phyloP scores from a whole-genome alignment of 1,140 invertebrate genomes.

The Sarcophaga bullata region DNA sequence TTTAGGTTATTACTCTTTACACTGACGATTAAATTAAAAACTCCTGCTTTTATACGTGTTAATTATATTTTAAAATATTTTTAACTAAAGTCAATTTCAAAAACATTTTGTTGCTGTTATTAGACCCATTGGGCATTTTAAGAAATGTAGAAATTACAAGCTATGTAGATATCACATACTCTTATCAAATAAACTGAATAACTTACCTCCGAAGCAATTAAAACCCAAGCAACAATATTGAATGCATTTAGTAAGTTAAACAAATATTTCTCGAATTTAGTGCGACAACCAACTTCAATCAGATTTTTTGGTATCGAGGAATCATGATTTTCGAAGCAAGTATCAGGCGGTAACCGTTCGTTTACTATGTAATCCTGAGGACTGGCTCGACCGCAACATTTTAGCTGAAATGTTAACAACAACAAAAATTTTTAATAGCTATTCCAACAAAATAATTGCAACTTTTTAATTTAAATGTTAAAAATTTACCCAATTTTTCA shows the following conservation, averaged over 20 bases:
- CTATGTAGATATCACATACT: background rate
- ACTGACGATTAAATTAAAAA: too few species aligned
- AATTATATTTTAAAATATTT: background rate
- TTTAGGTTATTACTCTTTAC: too few species aligned
- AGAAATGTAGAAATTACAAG: background rate
- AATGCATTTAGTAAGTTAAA: constrained; percentile 50
- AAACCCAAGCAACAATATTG: constrained; percentile 54
- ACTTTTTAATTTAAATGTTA: background rate
- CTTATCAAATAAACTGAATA: background rate
- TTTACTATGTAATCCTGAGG: constrained; percentile 60
- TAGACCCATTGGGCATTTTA: background rate
- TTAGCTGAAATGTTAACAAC: constrained; percentile 58
- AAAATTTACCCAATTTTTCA: constrained; percentile 56
- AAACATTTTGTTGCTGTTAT: background rate
- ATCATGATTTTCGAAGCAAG: constrained; percentile 57
- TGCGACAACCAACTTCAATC: constrained; percentile 56
- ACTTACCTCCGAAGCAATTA: constrained; percentile 55
- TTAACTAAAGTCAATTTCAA: background rate
- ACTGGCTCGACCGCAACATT: constrained; percentile 69
- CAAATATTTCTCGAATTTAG: constrained; percentile 61
- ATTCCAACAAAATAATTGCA: background rate
- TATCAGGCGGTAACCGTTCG: constrained; percentile 47
- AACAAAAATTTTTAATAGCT: background rate
- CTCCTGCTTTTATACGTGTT: too few species aligned
- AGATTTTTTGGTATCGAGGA: constrained; percentile 54